Conservation (phyloP, 2,888 invertebrate species). For the Busseola fusca region DNA sequence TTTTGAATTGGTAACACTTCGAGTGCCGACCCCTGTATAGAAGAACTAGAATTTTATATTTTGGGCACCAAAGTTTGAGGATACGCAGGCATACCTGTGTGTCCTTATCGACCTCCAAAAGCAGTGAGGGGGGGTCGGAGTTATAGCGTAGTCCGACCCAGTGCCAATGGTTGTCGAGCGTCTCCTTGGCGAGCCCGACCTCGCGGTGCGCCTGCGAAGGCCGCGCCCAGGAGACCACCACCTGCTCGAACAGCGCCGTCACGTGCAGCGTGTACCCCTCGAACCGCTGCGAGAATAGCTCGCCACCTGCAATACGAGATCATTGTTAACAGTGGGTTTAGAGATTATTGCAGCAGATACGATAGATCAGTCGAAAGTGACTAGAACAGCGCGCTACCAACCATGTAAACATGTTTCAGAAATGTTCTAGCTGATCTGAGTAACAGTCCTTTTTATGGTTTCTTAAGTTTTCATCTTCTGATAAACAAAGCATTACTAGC, state of each 20-base stretch:
- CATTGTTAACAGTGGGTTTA: neutral
- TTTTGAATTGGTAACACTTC: too few species aligned
- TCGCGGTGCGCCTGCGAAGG: constrained; percentile 88
- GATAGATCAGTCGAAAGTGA: neutral
- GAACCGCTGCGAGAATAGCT: constrained; percentile 91
- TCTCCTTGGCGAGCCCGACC: constrained; percentile 90
- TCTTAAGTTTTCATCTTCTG: neutral
- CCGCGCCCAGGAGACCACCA: constrained; percentile 89
- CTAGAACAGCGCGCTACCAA: neutral
- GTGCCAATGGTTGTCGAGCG: constrained; percentile 95
- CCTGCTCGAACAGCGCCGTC: constrained; percentile 89
- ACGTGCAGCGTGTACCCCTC: constrained; percentile 90
- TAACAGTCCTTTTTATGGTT: neutral
- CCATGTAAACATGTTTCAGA: neutral
- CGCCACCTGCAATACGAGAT: constrained; percentile 88
- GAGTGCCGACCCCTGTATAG: too few species aligned
- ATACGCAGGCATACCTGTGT: constrained; percentile 69
- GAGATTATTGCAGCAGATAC: neutral
- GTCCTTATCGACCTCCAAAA: constrained; percentile 82
- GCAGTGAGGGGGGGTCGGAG: constrained; percentile 81
- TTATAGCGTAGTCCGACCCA: constrained; percentile 91
- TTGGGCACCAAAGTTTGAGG: neutral
- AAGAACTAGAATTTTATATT: neutral
- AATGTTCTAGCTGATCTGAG: neutral
- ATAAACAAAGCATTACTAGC: constrained; percentile 5